These are phyloP conservation scores for Eulithis prunata DNA, from an alignment of 2,888 invertebrate genomes.

Conservation along the genomic window DNA sequence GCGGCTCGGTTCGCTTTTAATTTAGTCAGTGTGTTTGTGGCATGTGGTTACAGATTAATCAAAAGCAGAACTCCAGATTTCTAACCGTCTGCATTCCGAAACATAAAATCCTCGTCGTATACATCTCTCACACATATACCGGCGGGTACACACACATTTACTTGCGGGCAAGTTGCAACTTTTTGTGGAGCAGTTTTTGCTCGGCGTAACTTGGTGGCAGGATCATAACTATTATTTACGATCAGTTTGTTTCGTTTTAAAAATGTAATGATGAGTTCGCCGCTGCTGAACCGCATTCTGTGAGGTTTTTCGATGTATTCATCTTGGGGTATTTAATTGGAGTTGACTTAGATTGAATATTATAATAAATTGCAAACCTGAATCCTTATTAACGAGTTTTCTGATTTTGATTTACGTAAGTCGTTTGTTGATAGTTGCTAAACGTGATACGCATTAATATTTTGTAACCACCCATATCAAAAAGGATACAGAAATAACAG, in stretches of 20 bases:
- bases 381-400: neutral
- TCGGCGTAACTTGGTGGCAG: slow-evolving; percentile 71
- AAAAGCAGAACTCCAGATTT: slow-evolving; percentile 2
- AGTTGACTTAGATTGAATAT: slow-evolving; percentile 27
- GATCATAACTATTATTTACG: slow-evolving; percentile 74
- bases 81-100: slow-evolving; percentile 27
- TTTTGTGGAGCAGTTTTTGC: slow-evolving; percentile 58
- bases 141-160: slow-evolving; percentile 21
- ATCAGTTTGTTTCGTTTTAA: slow-evolving; percentile 72
- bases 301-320: slow-evolving; percentile 36
- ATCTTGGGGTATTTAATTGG: slow-evolving; percentile 24
- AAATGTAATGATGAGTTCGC: slow-evolving; percentile 66
- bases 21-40: too few species aligned
- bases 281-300: slow-evolving; percentile 38
- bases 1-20: neutral
- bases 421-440: neutral
- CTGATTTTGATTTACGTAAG: neutral
- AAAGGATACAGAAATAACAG: neutral
- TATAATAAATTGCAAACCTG: slow-evolving; percentile 15
- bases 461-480: slow-evolving; percentile 14
- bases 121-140: slow-evolving; percentile 26
- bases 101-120: slow-evolving; percentile 22
- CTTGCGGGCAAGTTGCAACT: slow-evolving; percentile 43
- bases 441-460: slow-evolving; percentile 4
- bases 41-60: neutral